Conservation (phyloP, 1,140 invertebrate species). For the Hetaerina americana region DNA sequence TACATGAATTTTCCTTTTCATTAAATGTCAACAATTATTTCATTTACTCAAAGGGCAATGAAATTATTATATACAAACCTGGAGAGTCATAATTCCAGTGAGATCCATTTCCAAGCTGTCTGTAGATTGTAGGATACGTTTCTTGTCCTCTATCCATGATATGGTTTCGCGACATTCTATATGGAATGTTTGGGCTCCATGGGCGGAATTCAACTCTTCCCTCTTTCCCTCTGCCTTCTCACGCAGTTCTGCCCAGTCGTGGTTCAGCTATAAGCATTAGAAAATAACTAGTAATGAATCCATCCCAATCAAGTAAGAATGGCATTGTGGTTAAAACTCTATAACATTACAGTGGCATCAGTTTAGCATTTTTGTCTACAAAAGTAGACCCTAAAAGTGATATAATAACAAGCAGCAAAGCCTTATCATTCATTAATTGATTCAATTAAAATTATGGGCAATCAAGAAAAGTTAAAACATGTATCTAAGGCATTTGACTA, state of each 20-base stretch:
- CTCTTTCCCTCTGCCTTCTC: slow-evolving; percentile 86
- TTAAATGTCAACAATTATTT: neutral
- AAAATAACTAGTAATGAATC: no score
- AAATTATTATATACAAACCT: slow-evolving; percentile 24
- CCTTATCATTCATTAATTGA: no score
- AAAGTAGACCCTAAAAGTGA: no score
- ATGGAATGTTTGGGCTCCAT: slow-evolving; percentile 98
- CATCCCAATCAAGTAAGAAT: no score
- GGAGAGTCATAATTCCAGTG: slow-evolving; percentile 73
- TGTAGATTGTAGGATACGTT: slow-evolving; percentile 89
- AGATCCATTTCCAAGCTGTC: slow-evolving; percentile 90
- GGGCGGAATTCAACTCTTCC: slow-evolving; percentile 87
- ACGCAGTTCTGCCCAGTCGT: slow-evolving; percentile 74
- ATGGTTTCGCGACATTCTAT: slow-evolving; percentile 98
- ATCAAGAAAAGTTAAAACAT: no score
- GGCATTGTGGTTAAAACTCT: no score
- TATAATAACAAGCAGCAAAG: no score
- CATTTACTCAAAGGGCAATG: neutral
- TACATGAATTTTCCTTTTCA: no score
- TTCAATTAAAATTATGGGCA: neutral
- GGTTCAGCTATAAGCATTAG: slow-evolving; percentile 46
- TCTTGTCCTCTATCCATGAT: slow-evolving; percentile 99
- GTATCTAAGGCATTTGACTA: no score
- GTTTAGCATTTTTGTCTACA: neutral
- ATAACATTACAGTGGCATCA: neutral